Base-by-base conservation (phyloP, 64 coral and sea anemone species). In the Exaiptasia diaphana region DNA sequence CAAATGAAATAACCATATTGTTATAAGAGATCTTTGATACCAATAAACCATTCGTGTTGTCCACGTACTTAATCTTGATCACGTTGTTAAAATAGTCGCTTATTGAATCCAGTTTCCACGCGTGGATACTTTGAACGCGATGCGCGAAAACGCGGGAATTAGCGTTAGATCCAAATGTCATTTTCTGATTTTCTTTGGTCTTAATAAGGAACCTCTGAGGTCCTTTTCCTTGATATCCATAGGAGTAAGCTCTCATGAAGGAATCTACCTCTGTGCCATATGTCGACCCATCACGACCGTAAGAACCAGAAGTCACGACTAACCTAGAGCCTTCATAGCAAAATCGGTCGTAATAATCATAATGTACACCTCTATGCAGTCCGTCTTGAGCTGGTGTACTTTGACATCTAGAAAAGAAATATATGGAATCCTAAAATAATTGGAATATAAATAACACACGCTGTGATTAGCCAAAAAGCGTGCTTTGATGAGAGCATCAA, bases 91-190 rank as follows among this genome's bases (percentile, higher is more conserved):
- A 65, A 65, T 65, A 65, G 38, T 65, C 61, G 9, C 61, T 65
- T 20, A 65, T 65, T 4, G 61, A 65, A 38, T 65, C 61, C 61
- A 65, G 61, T 65, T 65, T 65, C 61, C 61, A 65, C 30, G 61
- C 61, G 21, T 65, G 61, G 9, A 65, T 35, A 65, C 61, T 65
- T 8, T 32, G 18, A 28, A 35, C 30, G 2, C 61, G 13, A 65
- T 65, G 33, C 1, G 61, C 18, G 30, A 35, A 35, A 14, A 65
- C 23, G 30, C 61, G 61, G 3, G 61, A 65, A 65, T 65, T 33
- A 38, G 14, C 61, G 30, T 35, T 28, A 34, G 61, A 35, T 4
- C 61, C 61, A n/a, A 65, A 65, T 18, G 61, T 20, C 38, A 28
- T 13, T 65, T 65, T 65, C 17, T 65, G 61, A 35, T 65, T 65